phyloP scores from a whole-genome alignment of 2,113 vertebrate genomes.

The Paedocypris sp. region DNA sequence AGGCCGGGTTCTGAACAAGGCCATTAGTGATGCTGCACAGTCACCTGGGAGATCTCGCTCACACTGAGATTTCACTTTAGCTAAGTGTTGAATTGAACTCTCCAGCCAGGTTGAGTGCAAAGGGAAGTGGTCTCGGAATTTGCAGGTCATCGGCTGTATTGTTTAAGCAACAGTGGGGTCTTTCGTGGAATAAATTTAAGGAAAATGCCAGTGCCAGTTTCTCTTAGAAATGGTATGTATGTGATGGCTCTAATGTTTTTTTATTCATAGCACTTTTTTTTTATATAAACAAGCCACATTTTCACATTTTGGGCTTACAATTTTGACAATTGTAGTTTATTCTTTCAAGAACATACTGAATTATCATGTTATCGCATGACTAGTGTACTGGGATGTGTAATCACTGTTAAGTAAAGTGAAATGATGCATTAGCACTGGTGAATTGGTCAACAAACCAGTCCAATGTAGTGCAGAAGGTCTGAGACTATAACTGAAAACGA shows the following conservation, averaged over 20 bases:
- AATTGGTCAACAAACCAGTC: too few relatives aligned
- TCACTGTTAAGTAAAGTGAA: too few relatives aligned
- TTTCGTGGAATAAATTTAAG: background rate
- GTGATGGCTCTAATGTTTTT: background rate
- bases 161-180: background rate
- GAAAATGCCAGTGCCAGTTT: background rate
- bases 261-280: background rate
- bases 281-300: too few relatives aligned
- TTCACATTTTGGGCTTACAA: background rate
- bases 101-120: slow-evolving; percentile 25
- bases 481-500: too few relatives aligned
- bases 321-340: too few relatives aligned
- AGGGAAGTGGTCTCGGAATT: slow-evolving; percentile 12
- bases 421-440: too few relatives aligned
- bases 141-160: background rate
- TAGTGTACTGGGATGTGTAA: too few relatives aligned
- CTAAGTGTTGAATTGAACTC: slow-evolving; percentile 64
- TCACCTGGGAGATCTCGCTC: slow-evolving; percentile 51
- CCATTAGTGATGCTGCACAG: slow-evolving; percentile 62
- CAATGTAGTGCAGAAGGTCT: too few relatives aligned
- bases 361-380: too few relatives aligned
- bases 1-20: slow-evolving; percentile 58
- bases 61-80: slow-evolving; percentile 69
- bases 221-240: background rate
- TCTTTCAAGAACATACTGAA: too few relatives aligned